A percentile compares a stretch with the other conserved stretches of the same genome.
These are phyloP conservation scores for Epirrhoe alternata DNA, from an alignment of 2,888 invertebrate genomes.

Conservation along the genomic window DNA sequence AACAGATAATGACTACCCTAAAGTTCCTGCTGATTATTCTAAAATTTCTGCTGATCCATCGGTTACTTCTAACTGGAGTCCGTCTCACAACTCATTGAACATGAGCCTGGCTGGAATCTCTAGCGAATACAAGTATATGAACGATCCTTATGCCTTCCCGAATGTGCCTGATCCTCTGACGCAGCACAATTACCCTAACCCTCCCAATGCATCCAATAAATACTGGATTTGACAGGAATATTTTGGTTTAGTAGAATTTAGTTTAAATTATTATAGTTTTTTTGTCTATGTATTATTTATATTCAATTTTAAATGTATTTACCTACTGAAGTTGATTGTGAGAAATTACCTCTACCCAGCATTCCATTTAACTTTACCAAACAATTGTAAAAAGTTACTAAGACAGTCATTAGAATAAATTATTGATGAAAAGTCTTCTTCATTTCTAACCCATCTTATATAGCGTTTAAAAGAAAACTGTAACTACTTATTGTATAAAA, in stretches of 20 bases:
- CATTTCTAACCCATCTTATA: slow-evolving; percentile 2
- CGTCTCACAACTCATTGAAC: slow-evolving; percentile 78
- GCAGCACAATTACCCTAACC: slow-evolving; percentile 79
- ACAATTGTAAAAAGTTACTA: slow-evolving; percentile 71
- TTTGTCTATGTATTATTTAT: slow-evolving; percentile 63
- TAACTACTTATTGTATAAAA: no score
- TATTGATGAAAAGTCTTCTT: slow-evolving; percentile 28
- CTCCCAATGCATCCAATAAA: slow-evolving; percentile 75
- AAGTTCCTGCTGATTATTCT: slow-evolving; percentile 82
- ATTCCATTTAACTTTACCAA: slow-evolving; percentile 81
- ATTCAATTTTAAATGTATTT: slow-evolving; percentile 51
- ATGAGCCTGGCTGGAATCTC: slow-evolving; percentile 79
- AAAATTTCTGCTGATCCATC: slow-evolving; percentile 80
- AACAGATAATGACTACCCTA: slow-evolving; percentile 83
- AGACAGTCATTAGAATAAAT: slow-evolving; percentile 73
- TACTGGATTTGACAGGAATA: slow-evolving; percentile 78
- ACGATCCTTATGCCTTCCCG: slow-evolving; percentile 80
- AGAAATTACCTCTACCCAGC: slow-evolving; percentile 77
- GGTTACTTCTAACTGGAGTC: slow-evolving; percentile 83
- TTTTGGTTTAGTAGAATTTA: slow-evolving; percentile 41
- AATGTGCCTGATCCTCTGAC: slow-evolving; percentile 75
- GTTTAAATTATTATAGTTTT: slow-evolving; percentile 36
- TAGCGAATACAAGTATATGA: slow-evolving; percentile 81
- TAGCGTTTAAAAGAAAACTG: not conserved
- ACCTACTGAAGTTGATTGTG: slow-evolving; percentile 55